Evolutionary conservation across 1,140 invertebrate species (phyloP), one percentile per base, ranked within the genome.

Genomic region (Polypedilum vanderplanki): DNA sequence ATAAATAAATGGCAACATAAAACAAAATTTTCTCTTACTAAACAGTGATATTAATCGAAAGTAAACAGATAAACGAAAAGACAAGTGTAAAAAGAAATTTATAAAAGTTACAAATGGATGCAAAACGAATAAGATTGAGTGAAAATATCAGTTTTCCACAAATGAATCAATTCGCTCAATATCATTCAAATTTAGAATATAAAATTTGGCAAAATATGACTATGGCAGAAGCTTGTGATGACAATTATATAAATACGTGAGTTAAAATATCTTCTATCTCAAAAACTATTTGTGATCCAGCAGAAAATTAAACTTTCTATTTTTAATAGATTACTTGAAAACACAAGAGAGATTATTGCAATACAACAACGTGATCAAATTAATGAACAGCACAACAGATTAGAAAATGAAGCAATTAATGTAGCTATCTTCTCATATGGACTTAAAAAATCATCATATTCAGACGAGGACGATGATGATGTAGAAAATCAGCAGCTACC

Each of bases 41-140:
- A 3, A 1, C 1, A 57, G 10, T 15, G 10, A 15, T 12, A 57
- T 15, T 57, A 57, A 3, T 33, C 5, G 5, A 33, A 33, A 33
- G 1, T 33, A 5, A 3, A 33, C 24, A 33, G 5, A 33, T 33
- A 33, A 33, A 33, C 24, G 24, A 33, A 33, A 33, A 33, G 1
- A 33, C 5, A 33, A 33, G 24, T 12, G 46, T 57, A 3, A 12
- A 57, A 57, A n/a, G 4, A 1, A 15, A 57, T 57, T 15, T 12
- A 57, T 12, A 57, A 57, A 57, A 57, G 46, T 70, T 4, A 70
- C 4, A 22, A 70, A 70, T 70, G 65, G 65, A 70, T 18, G 65
- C 65, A 20, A 70, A 70, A 70, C 17, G 65, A 70, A 70, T 70
- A 18, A 70, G 65, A 70, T 70, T 70, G 3, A 70, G 17, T 70